These are phyloP conservation scores for Sebastes matsubarae DNA, from an alignment of 2,797 vertebrate species.

Conservation along the genomic window DNA sequence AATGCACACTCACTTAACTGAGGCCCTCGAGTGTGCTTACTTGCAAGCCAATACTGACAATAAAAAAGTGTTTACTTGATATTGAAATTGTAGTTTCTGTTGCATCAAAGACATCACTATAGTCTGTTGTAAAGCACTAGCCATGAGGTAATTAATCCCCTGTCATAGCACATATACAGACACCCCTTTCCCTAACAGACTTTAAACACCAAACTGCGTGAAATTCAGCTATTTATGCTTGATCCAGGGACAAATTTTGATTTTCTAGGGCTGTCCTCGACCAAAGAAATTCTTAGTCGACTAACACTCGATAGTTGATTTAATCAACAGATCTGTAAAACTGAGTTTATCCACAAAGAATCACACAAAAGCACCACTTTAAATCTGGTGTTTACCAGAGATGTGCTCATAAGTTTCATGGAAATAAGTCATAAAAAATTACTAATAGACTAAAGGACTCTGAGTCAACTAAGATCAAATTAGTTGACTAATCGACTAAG, in stretches of 20 bases:
- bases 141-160: not conserved
- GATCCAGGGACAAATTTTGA: not conserved
- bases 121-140: not conserved
- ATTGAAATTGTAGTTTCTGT: not conserved
- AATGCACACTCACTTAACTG: slow-evolving; percentile 3
- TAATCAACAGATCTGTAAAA: too few relatives aligned
- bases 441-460: too few relatives aligned
- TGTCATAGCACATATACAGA: not conserved
- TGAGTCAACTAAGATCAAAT: too few relatives aligned
- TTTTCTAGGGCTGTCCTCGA: not conserved
- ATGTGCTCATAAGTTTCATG: too few relatives aligned
- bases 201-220: not conserved
- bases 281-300: too few relatives aligned
- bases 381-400: too few relatives aligned
- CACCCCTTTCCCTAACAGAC: not conserved
- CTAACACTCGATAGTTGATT: too few relatives aligned
- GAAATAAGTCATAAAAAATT: too few relatives aligned
- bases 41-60: slow-evolving; percentile 12
- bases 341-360: too few relatives aligned
- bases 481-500: too few relatives aligned
- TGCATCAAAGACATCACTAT: not conserved
- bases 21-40: not conserved
- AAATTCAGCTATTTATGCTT: not conserved
- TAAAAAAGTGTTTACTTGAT: not conserved
- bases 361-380: too few relatives aligned